Conservation (phyloP, 2,113 vertebrate species). For the Hassar affinis region DNA sequence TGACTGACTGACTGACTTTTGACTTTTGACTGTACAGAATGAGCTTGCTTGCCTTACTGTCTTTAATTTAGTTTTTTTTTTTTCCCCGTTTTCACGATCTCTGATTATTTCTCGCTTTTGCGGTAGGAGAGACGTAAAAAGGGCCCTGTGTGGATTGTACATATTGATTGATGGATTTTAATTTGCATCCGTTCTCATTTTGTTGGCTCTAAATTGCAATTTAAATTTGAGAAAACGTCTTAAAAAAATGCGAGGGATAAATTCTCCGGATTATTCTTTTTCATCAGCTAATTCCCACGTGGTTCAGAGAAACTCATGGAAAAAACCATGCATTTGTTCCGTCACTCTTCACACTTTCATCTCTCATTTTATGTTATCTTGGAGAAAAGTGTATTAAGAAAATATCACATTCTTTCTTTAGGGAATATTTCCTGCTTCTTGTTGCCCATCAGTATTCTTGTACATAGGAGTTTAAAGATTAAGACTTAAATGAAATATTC, state of each 20-base stretch:
- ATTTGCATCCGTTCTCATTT: conserved; percentile 14
- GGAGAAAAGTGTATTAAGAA: too few species aligned
- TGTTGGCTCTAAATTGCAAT: not conserved
- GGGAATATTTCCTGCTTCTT: conserved; percentile 50
- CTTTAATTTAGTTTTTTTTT: conserved; percentile 46
- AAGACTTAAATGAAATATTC: conserved; percentile 52
- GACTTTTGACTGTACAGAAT: conserved; percentile 62
- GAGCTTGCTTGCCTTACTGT: conserved; percentile 72
- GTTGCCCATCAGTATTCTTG: conserved; percentile 56
- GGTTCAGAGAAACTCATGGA: not conserved
- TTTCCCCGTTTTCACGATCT: conserved; percentile 19
- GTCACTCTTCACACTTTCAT: too few species aligned
- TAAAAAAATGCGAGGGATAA: not conserved
- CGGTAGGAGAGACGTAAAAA: conserved; percentile 12
- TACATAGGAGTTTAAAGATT: conserved; percentile 51
- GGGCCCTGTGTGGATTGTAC: conserved; percentile 18
- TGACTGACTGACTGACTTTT: too few species aligned
- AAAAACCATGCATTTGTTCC: not conserved
- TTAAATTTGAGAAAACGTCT: not conserved
- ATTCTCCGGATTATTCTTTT: not conserved
- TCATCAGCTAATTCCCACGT: not conserved
- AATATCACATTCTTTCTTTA: conserved; percentile 22
- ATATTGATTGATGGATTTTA: conserved; percentile 25
- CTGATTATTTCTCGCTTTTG: conserved; percentile 33
- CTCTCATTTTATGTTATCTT: too few species aligned